phyloP scores from a whole-genome alignment of 1,140 invertebrate species.

The Drosophila yakuba region DNA sequence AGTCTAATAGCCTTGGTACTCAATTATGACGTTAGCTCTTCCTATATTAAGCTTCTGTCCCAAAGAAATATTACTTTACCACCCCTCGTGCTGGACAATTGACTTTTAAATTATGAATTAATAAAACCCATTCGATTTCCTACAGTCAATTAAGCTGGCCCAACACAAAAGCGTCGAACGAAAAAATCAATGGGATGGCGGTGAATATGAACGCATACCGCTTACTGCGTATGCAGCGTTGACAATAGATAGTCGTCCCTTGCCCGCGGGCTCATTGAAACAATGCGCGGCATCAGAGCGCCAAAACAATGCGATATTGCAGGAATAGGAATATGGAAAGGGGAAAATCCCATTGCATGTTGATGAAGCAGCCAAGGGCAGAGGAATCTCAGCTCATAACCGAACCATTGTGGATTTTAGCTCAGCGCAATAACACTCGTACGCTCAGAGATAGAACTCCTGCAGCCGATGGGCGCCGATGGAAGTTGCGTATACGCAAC shows the following conservation, averaged over 20 bases:
- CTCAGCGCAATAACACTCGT: slow-evolving; percentile 26
- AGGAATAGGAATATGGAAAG: slow-evolving; percentile 11
- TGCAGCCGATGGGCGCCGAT: slow-evolving; percentile 4
- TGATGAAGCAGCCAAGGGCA: slow-evolving; percentile 55
- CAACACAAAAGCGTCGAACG: slow-evolving; percentile 5
- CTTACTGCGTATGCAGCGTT: slow-evolving; percentile 52
- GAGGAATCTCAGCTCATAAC: slow-evolving; percentile 31
- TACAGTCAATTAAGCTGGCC: slow-evolving; percentile 8
- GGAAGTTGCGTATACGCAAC: neutral
- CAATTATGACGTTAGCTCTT: neutral
- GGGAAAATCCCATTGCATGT: slow-evolving; percentile 36
- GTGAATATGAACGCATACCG: slow-evolving; percentile 64
- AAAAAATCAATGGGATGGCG: slow-evolving; percentile 9
- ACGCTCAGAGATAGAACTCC: neutral
- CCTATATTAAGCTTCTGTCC: neutral
- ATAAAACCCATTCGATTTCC: neutral
- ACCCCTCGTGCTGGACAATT: neutral
- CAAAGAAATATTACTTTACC: neutral
- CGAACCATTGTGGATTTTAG: slow-evolving; percentile 21
- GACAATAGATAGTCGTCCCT: slow-evolving; percentile 53
- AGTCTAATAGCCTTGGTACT: too few species aligned
- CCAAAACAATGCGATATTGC: slow-evolving; percentile 20
- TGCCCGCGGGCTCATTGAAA: slow-evolving; percentile 49
- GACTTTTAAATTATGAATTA: neutral
- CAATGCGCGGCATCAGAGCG: slow-evolving; percentile 58